These are phyloP conservation scores for Lepus townsendii DNA, from an alignment of 2,797 vertebrate genomes.

Conservation along the genomic window DNA sequence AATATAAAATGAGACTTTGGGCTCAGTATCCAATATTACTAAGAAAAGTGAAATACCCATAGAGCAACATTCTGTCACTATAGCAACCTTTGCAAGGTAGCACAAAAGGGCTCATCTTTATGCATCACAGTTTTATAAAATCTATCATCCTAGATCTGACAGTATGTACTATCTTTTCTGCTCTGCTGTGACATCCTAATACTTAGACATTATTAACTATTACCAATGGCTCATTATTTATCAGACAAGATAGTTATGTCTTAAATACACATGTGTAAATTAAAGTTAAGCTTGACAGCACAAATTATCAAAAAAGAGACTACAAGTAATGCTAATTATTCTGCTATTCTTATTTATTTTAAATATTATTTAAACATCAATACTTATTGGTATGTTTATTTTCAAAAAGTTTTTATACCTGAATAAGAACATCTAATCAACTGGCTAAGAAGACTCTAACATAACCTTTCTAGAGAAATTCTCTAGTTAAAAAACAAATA, in stretches of 20 bases:
- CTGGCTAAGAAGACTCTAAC: slow-evolving; percentile 67
- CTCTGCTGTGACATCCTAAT: slow-evolving; percentile 88
- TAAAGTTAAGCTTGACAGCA: slow-evolving; percentile 80
- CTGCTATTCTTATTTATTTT: slow-evolving; percentile 36
- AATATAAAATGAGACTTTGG: slow-evolving; percentile 83
- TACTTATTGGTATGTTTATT: slow-evolving; percentile 71
- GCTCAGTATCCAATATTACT: slow-evolving; percentile 82
- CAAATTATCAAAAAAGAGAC: slow-evolving; percentile 82
- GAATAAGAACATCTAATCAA: slow-evolving; percentile 77
- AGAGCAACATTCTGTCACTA: slow-evolving; percentile 88
- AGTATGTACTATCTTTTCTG: slow-evolving; percentile 84
- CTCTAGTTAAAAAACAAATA: slow-evolving; percentile 73
- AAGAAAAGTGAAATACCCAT: slow-evolving; percentile 89
- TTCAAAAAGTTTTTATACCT: slow-evolving; percentile 77
- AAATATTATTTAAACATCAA: slow-evolving; percentile 75
- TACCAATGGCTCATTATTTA: slow-evolving; percentile 87
- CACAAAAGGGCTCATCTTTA: slow-evolving; percentile 88
- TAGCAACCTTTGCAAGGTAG: slow-evolving; percentile 88
- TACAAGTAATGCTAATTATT: slow-evolving; percentile 69
- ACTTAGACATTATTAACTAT: slow-evolving; percentile 87
- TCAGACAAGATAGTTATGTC: slow-evolving; percentile 83
- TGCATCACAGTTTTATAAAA: slow-evolving; percentile 87
- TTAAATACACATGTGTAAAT: slow-evolving; percentile 83
- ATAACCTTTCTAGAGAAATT: slow-evolving; percentile 80
- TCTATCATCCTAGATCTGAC: slow-evolving; percentile 88